Percentiles rank a stretch among this genome's conserved stretches.
Conservation (phyloP, 2,797 vertebrate genomes). For the Catamblyrhynchus diadema region DNA sequence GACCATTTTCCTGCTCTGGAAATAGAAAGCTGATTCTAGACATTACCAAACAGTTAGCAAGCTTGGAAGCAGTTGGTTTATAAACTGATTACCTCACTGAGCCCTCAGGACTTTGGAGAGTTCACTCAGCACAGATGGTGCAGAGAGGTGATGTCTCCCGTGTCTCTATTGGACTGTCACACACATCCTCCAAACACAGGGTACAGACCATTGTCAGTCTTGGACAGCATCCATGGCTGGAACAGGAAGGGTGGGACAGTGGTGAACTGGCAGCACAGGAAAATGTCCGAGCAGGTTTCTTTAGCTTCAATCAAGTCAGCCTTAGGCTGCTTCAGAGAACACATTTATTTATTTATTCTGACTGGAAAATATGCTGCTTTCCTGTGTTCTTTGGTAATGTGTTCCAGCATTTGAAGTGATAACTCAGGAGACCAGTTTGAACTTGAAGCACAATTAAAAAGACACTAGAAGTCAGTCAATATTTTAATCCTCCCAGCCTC, state of each 20-base stretch:
- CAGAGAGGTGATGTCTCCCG: not conserved
- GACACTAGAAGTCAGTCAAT: not conserved
- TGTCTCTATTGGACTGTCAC: not conserved
- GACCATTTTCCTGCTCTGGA: conserved; percentile 21
- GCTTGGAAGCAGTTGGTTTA: not conserved
- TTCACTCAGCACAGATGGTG: not conserved
- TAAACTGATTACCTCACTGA: conserved; percentile 25
- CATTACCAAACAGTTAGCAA: conserved; percentile 39
- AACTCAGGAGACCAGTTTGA: not conserved
- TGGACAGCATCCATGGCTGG: not conserved
- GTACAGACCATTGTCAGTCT: not conserved
- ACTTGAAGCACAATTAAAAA: not conserved
- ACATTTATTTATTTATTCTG: not conserved
- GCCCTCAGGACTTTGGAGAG: not conserved
- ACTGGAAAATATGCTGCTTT: not conserved
- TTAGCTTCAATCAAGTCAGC: not conserved
- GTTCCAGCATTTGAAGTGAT: not conserved
- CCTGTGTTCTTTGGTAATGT: not conserved
- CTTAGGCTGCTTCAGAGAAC: not conserved
- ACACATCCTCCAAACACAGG: not conserved
- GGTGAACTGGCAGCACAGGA: not conserved
- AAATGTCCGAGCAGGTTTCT: not conserved
- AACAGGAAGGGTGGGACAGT: not conserved
- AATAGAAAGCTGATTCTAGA: not conserved
- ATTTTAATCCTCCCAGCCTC: not conserved